These are phyloP conservation scores for Drosophila athabasca DNA, from an alignment of 1,140 invertebrate species.

Conservation along the genomic window DNA sequence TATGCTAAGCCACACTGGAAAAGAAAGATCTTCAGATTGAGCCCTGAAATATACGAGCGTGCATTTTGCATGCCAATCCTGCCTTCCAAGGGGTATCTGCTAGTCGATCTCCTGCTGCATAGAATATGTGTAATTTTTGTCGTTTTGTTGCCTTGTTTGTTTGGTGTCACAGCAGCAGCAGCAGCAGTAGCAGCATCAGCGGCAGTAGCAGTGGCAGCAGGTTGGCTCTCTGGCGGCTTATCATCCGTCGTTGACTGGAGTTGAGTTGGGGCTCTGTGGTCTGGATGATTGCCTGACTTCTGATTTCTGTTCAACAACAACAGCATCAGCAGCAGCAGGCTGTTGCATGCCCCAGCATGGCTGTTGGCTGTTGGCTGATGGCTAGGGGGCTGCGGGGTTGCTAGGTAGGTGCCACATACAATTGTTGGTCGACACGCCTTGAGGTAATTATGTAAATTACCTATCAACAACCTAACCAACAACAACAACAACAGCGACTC, in stretches of 20 bases:
- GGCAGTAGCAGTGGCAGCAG: not conserved
- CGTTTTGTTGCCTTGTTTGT: constrained; percentile 9
- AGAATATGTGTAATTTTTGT: no score
- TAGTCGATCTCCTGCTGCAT: no score
- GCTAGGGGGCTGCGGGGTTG: not conserved
- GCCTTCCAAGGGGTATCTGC: no score
- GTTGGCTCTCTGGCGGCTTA: constrained; percentile 16
- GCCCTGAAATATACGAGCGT: no score
- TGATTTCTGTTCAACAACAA: constrained; percentile 1
- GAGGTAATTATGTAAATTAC: constrained; percentile 70
- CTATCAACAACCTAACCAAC: constrained; percentile 49
- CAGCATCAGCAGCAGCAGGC: not conserved
- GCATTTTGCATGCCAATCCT: no score
- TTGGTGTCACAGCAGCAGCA: constrained; percentile 23
- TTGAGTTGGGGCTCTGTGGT: constrained; percentile 6
- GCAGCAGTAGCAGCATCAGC: no score
- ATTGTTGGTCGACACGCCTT: constrained; percentile 57
- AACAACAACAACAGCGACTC: constrained; percentile 20
- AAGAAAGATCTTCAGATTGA: no score
- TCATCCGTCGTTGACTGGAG: constrained; percentile 6
- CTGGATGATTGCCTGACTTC: constrained; percentile 27
- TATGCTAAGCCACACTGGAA: no score
- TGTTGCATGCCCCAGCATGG: constrained; percentile 9
- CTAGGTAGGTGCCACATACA: constrained; percentile 36
- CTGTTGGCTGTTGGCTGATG: constrained; percentile 3